Evolutionary conservation across 2,797 vertebrate genomes (phyloP).

Genomic region (Glyptemys insculpta): DNA sequence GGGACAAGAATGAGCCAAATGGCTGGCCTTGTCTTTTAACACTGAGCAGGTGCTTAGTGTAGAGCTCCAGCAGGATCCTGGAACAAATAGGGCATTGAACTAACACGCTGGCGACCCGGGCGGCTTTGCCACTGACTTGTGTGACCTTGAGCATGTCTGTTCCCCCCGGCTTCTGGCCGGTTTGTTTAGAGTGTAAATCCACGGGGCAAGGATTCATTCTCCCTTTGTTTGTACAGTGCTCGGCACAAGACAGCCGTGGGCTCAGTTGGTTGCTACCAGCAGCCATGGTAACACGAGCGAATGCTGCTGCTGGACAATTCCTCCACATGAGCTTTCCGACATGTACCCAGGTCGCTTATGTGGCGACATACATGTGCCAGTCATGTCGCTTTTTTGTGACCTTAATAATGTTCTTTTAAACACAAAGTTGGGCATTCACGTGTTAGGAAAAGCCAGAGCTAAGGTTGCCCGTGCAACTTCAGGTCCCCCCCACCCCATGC

Average conservation of each 20-base stretch:
- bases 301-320: no score
- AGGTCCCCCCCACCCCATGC: no score
- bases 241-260: no score
- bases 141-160: not conserved
- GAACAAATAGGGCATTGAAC: not conserved
- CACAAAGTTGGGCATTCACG: not conserved
- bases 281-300: no score
- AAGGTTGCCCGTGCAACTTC: not conserved
- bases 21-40: not conserved
- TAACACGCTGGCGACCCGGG: not conserved
- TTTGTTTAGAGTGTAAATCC: not conserved
- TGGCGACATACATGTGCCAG: not conserved
- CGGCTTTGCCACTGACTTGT: not conserved
- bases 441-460: no score
- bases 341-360: not conserved
- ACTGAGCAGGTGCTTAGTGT: not conserved
- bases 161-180: not conserved
- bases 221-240: not conserved
- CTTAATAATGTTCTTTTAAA: not conserved
- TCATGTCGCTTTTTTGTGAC: not conserved
- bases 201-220: not conserved
- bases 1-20: not conserved
- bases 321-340: not conserved
- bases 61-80: no score
- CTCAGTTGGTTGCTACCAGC: no score